phyloP scores from a whole-genome alignment of 2,797 vertebrate species.

The Darevskia mixta region DNA sequence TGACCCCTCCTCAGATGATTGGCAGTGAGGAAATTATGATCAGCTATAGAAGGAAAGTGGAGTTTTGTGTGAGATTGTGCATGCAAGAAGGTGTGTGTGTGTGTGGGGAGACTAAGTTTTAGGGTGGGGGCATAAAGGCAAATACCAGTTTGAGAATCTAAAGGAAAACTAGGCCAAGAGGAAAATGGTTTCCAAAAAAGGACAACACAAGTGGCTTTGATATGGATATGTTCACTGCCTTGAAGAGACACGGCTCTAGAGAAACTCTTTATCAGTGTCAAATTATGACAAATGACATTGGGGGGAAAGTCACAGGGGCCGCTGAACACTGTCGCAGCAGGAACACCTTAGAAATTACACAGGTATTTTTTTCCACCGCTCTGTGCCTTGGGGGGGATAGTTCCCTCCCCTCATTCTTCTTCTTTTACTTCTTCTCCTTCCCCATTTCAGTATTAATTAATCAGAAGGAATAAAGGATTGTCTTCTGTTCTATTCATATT shows the following conservation, averaged over 20 bases:
- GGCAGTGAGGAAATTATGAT: background rate
- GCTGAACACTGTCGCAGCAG: conserved; percentile 73
- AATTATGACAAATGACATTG: conserved; percentile 84
- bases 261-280: conserved; percentile 82
- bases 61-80: background rate
- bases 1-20: background rate
- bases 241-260: conserved; percentile 72
- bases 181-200: conserved; percentile 55
- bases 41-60: background rate
- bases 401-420: background rate
- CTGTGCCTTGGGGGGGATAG: conserved; percentile 48
- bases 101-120: background rate
- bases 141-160: background rate
- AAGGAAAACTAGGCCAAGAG: conserved; percentile 56
- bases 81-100: background rate
- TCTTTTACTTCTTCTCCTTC: background rate
- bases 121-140: conserved; percentile 10
- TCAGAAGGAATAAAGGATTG: conserved; percentile 67
- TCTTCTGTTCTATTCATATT: conserved; percentile 3
- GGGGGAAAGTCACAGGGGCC: conserved; percentile 76
- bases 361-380: conserved; percentile 73
- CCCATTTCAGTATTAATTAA: conserved; percentile 75
- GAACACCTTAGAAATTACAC: conserved; percentile 73
- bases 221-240: conserved; percentile 69
- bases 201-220: conserved; percentile 72